These are phyloP conservation scores for Leptinotarsa lineolata DNA, from an alignment of 1,140 invertebrate species.

Conservation along the genomic window DNA sequence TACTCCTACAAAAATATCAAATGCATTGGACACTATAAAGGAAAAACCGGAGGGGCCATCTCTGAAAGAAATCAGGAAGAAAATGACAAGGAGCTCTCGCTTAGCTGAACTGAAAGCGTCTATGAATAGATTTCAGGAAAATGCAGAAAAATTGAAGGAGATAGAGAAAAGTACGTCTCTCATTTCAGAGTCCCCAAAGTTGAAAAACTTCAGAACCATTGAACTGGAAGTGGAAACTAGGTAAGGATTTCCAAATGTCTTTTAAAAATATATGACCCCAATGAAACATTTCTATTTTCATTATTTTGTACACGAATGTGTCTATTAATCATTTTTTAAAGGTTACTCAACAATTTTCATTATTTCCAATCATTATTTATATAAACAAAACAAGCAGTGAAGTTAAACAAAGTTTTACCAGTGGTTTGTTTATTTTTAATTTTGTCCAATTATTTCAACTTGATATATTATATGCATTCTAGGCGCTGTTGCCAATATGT, in stretches of 20 bases:
- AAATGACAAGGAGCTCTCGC: conserved; percentile 65
- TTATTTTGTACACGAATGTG: no score
- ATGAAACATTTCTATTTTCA: no score
- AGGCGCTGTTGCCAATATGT: no score
- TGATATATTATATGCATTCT: no score
- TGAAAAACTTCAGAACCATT: conserved; percentile 73
- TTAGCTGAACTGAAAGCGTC: conserved; percentile 69
- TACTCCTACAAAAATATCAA: conserved; percentile 54
- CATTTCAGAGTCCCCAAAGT: conserved; percentile 55
- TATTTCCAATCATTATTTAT: no score
- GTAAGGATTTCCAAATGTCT: conserved; percentile 52
- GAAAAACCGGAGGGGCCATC: conserved; percentile 61
- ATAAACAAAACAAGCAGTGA: no score
- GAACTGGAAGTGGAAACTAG: conserved; percentile 73
- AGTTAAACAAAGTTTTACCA: no score
- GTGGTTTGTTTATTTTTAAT: no score
- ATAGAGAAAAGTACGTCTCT: conserved; percentile 52
- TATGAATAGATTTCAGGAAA: conserved; percentile 63
- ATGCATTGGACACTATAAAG: conserved; percentile 55
- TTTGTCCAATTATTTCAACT: no score
- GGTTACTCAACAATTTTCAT: no score
- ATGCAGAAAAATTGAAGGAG: conserved; percentile 60
- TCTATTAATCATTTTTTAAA: no score
- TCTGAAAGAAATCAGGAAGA: conserved; percentile 69
- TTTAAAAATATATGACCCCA: no score